phyloP scores from a whole-genome alignment of 1,140 invertebrate species.

The Drosophila willistoni region DNA sequence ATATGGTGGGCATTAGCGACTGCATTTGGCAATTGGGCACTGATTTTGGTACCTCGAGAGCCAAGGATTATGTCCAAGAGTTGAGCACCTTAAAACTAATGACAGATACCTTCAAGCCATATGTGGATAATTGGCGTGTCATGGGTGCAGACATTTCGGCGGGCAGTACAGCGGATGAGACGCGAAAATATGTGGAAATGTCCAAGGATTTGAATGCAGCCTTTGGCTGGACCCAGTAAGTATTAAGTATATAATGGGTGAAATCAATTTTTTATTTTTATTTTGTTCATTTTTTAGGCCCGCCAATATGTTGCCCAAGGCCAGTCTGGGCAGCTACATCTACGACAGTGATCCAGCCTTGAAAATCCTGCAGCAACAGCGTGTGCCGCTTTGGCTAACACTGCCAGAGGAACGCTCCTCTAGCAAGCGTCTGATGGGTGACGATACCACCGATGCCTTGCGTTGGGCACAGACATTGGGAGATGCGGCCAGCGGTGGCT shows the following conservation, averaged over 20 bases:
- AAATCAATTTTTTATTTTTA: background rate
- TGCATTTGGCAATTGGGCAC: slow-evolving; percentile 81
- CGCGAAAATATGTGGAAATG: slow-evolving; percentile 69
- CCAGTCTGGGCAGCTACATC: slow-evolving; percentile 64
- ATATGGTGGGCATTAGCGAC: slow-evolving; percentile 74
- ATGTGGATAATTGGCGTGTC: slow-evolving; percentile 70
- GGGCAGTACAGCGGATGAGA: slow-evolving; percentile 75
- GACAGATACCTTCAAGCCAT: slow-evolving; percentile 71
- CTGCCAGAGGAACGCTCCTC: slow-evolving; percentile 54
- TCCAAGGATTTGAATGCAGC: slow-evolving; percentile 73
- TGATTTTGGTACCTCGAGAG: slow-evolving; percentile 70
- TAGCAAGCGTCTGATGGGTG: slow-evolving; percentile 46
- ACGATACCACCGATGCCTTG: slow-evolving; percentile 66
- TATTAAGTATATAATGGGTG: background rate
- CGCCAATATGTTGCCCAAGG: slow-evolving; percentile 58
- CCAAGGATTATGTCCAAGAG: slow-evolving; percentile 73
- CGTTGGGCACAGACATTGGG: slow-evolving; percentile 79
- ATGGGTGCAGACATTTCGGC: slow-evolving; percentile 79
- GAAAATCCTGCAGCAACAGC: slow-evolving; percentile 50
- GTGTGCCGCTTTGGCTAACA: slow-evolving; percentile 73
- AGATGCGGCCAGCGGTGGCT: slow-evolving; percentile 76
- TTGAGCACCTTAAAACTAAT: slow-evolving; percentile 73
- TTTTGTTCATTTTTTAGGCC: slow-evolving; percentile 30
- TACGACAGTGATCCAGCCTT: slow-evolving; percentile 74
- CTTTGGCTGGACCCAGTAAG: slow-evolving; percentile 79